Evolutionary conservation across 2,113 vertebrate genomes (phyloP).

Genomic region (Myotis lucifugus): DNA sequence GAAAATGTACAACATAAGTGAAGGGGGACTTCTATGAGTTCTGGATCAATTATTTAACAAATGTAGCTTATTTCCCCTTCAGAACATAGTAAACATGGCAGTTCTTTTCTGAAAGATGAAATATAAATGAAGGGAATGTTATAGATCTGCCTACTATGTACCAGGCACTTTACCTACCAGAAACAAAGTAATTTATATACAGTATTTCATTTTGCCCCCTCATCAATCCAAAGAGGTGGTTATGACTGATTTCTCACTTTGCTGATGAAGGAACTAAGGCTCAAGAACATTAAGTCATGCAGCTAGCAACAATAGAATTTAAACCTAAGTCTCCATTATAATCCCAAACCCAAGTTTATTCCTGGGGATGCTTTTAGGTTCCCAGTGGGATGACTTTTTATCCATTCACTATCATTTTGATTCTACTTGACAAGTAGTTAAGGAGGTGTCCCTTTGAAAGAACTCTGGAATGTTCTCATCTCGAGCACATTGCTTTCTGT

Average conservation of each 20-base stretch:
- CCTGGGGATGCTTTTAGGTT: background rate
- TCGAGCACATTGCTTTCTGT: background rate
- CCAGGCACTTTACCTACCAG: background rate
- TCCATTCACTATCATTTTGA: background rate
- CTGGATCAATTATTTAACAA: slow-evolving; percentile 15
- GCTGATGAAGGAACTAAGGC: background rate
- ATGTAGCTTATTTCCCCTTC: background rate
- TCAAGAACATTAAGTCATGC: background rate
- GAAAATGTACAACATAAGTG: background rate
- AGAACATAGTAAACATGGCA: background rate
- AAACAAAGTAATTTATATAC: background rate
- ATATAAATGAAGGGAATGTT: background rate
- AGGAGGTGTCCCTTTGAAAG: background rate
- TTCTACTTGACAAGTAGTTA: background rate
- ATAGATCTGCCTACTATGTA: background rate
- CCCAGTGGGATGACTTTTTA: background rate
- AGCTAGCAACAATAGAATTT: background rate
- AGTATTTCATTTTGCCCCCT: background rate
- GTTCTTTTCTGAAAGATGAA: slow-evolving; percentile 32
- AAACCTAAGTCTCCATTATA: background rate
- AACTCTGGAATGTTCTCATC: background rate
- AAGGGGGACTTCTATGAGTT: background rate
- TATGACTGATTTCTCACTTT: background rate
- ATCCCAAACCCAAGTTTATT: background rate
- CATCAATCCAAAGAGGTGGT: background rate